Base-by-base conservation (phyloP, 2,113 vertebrate species). In the Spermophilus dauricus region DNA sequence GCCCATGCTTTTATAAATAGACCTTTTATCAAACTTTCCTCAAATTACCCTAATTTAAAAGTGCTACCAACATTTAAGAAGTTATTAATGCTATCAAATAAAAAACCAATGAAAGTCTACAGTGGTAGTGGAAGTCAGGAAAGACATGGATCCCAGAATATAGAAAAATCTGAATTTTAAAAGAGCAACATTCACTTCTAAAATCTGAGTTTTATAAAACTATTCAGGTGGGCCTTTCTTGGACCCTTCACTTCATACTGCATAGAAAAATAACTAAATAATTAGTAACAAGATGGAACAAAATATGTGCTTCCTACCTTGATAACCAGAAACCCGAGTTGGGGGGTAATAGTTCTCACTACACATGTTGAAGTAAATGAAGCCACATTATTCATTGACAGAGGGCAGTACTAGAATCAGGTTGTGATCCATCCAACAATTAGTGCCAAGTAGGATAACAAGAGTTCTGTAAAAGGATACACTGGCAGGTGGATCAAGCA, bases 21-120 rank as follows among this genome's bases (percentile, higher is more conserved):
- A 4, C 26, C 51, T n/a, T 93, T 86, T 91, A 91, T 78, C 95
- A 94, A 90, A 51, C 24, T 83, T 32, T 78, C 28, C 22, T 86
- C 73, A 91, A 84, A 63, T 93, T 80, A 82, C 69, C 72, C 37
- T 94, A 86, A 93, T 89, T 78, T 88, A 39, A 53, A 95, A 93
- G 12, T 75, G 34, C 45, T 58, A 8, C 86, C 20, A 32, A 42
- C 51, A 42, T 65, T 82, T 34, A 32, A 81, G 72, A 90, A 77
- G 67, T 89, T n/a, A 32, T 48, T 89, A 58, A 87, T 86, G 34
- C 63, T 90, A 22, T 76, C 37, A 85, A 65, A 14, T 17, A 18
- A 83, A 83, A 67, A 65, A 53, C 5, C n/a, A 20, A 56, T 90
- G 13, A 42, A 90, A 92, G 51, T 76, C 39, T 78, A 53, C 51